Percentiles rank a stretch among this genome's conserved stretches.
Conservation (phyloP, 2,113 vertebrate genomes). For the Syrmaticus mikado region DNA sequence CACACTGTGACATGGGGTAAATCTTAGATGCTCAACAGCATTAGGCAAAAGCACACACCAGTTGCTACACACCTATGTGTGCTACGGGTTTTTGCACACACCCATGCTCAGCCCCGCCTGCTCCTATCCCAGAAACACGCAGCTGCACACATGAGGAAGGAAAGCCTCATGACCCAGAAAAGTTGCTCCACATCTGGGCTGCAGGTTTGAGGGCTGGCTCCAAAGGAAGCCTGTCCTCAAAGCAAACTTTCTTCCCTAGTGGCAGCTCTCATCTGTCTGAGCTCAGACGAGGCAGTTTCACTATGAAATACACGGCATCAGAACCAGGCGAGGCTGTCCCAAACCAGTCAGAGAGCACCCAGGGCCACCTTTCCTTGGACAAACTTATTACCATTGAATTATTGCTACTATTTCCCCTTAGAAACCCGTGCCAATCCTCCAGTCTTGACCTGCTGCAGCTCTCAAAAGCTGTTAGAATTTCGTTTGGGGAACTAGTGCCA, state of each 20-base stretch:
- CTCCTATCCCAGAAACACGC: not conserved
- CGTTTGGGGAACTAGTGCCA: not conserved
- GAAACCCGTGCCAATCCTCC: not conserved
- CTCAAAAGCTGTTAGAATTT: not conserved
- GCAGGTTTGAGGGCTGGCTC: not conserved
- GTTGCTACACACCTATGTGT: not conserved
- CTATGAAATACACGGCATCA: not conserved
- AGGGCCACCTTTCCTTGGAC: not conserved
- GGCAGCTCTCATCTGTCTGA: not conserved
- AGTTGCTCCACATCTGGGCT: conserved; percentile 24
- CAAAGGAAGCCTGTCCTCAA: not conserved
- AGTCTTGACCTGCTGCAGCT: not conserved
- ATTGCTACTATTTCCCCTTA: not conserved
- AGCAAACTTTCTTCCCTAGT: not conserved
- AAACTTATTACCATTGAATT: not conserved
- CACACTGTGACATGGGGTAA: not conserved
- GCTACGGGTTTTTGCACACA: not conserved
- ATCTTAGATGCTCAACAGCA: not conserved
- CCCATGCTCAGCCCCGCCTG: not conserved
- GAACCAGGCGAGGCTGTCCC: not conserved
- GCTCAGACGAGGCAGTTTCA: not conserved
- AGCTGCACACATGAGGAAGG: not conserved
- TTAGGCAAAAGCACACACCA: not conserved
- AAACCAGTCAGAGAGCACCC: not conserved
- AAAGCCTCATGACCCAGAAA: not conserved